phyloP scores from a whole-genome alignment of 2,888 invertebrate genomes.

The Heteropelma amictum region DNA sequence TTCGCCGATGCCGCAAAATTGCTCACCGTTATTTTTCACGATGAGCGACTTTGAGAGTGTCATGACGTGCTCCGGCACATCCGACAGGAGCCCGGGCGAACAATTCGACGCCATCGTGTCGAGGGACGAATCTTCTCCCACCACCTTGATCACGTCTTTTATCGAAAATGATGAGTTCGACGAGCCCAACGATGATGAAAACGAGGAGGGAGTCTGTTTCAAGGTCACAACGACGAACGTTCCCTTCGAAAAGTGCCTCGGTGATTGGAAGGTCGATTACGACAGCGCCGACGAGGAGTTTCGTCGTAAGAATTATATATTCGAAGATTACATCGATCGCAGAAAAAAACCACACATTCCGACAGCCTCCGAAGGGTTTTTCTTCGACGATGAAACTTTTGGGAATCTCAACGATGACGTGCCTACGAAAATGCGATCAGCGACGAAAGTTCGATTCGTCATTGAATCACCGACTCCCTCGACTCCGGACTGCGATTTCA shows the following conservation, averaged over 20 bases:
- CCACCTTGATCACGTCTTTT: slow-evolving; percentile 30
- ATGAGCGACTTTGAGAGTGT: slow-evolving; percentile 71
- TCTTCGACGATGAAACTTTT: slow-evolving; percentile 48
- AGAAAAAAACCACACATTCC: slow-evolving; percentile 59
- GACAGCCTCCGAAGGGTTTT: slow-evolving; percentile 43
- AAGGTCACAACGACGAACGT: slow-evolving; percentile 72
- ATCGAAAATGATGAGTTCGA: slow-evolving; percentile 37
- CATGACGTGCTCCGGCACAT: slow-evolving; percentile 59
- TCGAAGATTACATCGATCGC: slow-evolving; percentile 72
- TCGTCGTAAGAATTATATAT: slow-evolving; percentile 65
- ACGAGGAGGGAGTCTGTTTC: slow-evolving; percentile 65
- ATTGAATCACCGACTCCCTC: slow-evolving; percentile 67
- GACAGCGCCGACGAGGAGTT: slow-evolving; percentile 32
- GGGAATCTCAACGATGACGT: slow-evolving; percentile 17
- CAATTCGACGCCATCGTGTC: slow-evolving; percentile 33
- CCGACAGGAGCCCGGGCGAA: slow-evolving; percentile 26
- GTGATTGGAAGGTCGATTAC: slow-evolving; percentile 60
- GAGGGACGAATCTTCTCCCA: background rate
- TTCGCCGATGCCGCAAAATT: slow-evolving; percentile 54
- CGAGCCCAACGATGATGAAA: slow-evolving; percentile 48
- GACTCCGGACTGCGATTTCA: slow-evolving; percentile 56
- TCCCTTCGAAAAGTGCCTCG: slow-evolving; percentile 71
- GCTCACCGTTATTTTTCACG: slow-evolving; percentile 72
- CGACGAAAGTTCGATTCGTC: slow-evolving; percentile 69
- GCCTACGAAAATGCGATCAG: slow-evolving; percentile 5